Evolutionary conservation across 2,113 vertebrate genomes (phyloP), one percentile per base, ranked within the genome.

Genomic region (Urocolius indicus): DNA sequence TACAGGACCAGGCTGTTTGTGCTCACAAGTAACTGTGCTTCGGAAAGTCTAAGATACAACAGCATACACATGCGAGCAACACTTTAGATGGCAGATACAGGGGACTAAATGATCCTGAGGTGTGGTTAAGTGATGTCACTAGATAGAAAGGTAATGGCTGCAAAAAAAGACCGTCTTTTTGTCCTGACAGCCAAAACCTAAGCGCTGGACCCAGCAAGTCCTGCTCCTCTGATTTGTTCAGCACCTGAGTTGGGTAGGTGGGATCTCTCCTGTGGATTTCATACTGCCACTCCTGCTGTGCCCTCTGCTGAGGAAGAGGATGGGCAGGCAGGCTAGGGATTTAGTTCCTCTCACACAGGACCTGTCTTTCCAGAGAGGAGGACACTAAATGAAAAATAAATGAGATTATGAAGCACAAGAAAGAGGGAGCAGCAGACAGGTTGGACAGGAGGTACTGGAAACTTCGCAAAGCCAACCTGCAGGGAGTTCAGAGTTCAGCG

Each of bases 371-470:
- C 29, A 69, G 46, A 76, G 5, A 54, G 71, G 84, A 91, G 81
- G 74, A 65, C 63, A 51, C 27, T 38, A 79, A 80, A 78, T 74
- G 62, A 68, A 79, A 87, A 89, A 62, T 13, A 82, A 87, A 87
- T 0, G 7, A 66, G 57, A 58, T 34, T 48, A 92, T 51, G 82
- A 87, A 79, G 51, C 24, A 57, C 2, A 5, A 73, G 51, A 62
- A 87, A 63, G 58, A 89, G 41, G 48, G 67, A 94, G 38, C 63
- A 76, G 27, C 23, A 90, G 90, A 77, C 77, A 78, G 48, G 90
- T 48, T 81, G 63, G 46, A 41, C 90, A 84, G 72, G 90, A 91
- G 79, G 51, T n/a, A 75, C 92, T 49, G 43, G 90, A 80, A 93
- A 83, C 83, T 77, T 90, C 69, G 49, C 71, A 91, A 65, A 89